Evolutionary conservation across 1,140 invertebrate species (phyloP).

Genomic region (Cephus cinctus): DNA sequence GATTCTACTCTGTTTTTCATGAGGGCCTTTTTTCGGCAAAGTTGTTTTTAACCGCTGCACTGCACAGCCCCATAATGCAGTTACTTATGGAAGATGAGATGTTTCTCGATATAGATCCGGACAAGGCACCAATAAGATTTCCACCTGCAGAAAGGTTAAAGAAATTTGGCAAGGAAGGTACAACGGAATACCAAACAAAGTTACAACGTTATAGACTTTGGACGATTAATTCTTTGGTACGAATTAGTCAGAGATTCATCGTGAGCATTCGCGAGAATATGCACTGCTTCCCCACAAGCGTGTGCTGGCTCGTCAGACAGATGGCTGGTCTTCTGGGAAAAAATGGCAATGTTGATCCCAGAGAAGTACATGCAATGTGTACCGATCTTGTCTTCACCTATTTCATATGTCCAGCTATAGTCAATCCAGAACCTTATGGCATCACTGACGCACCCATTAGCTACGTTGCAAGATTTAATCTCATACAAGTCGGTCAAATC

Average conservation of each 20-base stretch:
- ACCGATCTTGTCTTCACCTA: conserved; percentile 91
- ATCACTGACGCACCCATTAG: conserved; percentile 93
- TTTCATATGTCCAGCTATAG: conserved; percentile 95
- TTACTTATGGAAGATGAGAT: conserved; percentile 92
- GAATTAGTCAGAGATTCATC: conserved; percentile 81
- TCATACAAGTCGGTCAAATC: conserved; percentile 90
- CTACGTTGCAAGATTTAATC: conserved; percentile 86
- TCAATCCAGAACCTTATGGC: conserved; percentile 95
- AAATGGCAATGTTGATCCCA: conserved; percentile 61
- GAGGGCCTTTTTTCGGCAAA: conserved; percentile 90
- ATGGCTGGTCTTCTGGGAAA: conserved; percentile 71
- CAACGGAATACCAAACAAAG: conserved; percentile 68
- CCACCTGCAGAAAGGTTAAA: conserved; percentile 67
- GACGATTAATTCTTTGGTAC: conserved; percentile 79
- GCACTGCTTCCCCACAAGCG: conserved; percentile 86
- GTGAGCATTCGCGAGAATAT: conserved; percentile 82
- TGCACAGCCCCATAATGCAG: conserved; percentile 89
- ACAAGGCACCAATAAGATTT: conserved; percentile 78
- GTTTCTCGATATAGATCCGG: conserved; percentile 90
- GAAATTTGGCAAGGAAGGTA: conserved; percentile 78
- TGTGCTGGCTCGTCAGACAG: conserved; percentile 76
- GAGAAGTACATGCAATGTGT: conserved; percentile 78
- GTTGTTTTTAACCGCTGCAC: conserved; percentile 88
- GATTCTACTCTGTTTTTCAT: conserved; percentile 86
- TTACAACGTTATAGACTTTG: conserved; percentile 74